These are phyloP conservation scores for Lagocephalus sceleratus DNA, from an alignment of 2,797 vertebrate species.

Conservation along the genomic window DNA sequence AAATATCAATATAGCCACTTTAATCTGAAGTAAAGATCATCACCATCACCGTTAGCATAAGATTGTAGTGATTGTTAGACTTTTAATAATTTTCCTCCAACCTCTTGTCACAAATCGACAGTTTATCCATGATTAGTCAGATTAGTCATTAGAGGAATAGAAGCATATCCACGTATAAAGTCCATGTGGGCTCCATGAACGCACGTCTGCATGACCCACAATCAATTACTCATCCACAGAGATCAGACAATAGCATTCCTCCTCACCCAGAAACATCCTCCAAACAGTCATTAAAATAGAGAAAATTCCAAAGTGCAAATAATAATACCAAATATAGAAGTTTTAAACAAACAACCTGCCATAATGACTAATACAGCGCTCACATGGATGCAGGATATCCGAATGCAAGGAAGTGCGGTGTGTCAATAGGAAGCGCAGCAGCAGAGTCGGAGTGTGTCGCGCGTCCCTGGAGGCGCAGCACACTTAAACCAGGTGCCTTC, in stretches of 20 bases:
- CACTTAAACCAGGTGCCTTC: conserved; percentile 72
- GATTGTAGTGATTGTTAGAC: conserved; percentile 34
- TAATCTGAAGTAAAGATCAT: conserved; percentile 13
- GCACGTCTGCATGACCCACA: conserved; percentile 16
- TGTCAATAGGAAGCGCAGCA: conserved; percentile 72
- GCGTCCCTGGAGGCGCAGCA: conserved; percentile 62
- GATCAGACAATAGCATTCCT: conserved; percentile 65
- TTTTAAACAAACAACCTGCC: conserved; percentile 61
- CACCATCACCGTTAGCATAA: conserved; percentile 8
- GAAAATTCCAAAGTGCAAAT: conserved; percentile 64
- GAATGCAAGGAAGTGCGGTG: conserved; percentile 64
- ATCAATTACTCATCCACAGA: conserved; percentile 41
- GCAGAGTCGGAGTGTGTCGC: conserved; percentile 62
- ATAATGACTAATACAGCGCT: conserved; percentile 59
- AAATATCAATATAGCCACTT: conserved; percentile 27
- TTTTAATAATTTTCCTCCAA: conserved; percentile 43
- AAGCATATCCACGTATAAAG: conserved; percentile 46
- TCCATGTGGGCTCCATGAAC: conserved; percentile 30
- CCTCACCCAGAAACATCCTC: conserved; percentile 62
- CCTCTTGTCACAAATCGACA: conserved; percentile 42
- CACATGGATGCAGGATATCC: conserved; percentile 65
- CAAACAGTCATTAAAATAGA: conserved; percentile 54
- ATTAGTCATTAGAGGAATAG: conserved; percentile 49
- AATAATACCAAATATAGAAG: conserved; percentile 63
- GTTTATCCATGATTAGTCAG: conserved; percentile 61